A percentile compares a stretch with the other conserved stretches of the same genome.
Conservation (phyloP, 2,113 vertebrate genomes). For the Zapornia atra region DNA sequence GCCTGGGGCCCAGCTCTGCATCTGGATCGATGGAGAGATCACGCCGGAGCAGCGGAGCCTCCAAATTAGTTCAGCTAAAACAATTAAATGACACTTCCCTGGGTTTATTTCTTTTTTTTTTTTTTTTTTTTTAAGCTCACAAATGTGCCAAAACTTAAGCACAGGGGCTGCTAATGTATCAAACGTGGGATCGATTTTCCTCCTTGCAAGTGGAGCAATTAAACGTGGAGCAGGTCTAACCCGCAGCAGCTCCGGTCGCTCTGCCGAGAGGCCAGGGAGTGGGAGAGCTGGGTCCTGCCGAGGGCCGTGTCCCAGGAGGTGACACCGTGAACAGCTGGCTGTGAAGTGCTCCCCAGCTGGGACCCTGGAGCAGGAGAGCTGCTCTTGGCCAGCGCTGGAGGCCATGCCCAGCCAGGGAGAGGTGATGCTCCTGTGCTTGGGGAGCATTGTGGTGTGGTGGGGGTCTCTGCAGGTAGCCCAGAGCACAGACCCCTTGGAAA, state of each 20-base stretch:
- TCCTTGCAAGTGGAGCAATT: conserved; percentile 59
- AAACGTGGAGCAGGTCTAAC: conserved; percentile 25
- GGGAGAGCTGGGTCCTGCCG: neutral
- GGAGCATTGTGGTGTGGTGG: rapidly evolving
- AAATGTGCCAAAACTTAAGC: conserved; percentile 58
- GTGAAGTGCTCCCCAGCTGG: neutral
- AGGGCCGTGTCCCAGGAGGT: rapidly evolving
- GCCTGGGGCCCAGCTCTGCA: neutral
- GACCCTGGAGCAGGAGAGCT: rapidly evolving
- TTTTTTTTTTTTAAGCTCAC: neutral
- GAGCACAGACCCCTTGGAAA: neutral
- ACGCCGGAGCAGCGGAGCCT: neutral
- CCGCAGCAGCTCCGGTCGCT: neutral
- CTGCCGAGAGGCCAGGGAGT: neutral
- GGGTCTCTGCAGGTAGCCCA: neutral
- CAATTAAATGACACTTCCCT: conserved; percentile 66
- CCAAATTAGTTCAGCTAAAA: conserved; percentile 53
- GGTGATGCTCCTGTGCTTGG: rapidly evolving
- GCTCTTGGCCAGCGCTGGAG: neutral
- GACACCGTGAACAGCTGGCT: neutral
- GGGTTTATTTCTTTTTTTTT: conserved; percentile 18
- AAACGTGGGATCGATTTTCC: conserved; percentile 62
- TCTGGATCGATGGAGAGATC: neutral
- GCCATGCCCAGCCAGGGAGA: neutral
- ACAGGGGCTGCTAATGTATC: conserved; percentile 35